Conservation (phyloP, 2,113 vertebrate species). For the Lophotis ruficrista region DNA sequence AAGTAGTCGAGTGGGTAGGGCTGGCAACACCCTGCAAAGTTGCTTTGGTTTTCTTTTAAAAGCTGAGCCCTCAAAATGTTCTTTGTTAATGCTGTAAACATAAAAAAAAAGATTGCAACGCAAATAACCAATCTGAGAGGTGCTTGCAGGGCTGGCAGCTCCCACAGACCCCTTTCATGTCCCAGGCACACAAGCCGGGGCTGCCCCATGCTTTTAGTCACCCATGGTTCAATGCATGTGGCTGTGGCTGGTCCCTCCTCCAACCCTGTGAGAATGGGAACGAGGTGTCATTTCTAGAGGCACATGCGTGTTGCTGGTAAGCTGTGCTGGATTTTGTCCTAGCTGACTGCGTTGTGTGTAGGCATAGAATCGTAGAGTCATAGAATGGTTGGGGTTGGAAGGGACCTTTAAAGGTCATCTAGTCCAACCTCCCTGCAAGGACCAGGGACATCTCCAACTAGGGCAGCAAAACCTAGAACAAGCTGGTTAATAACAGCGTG, state of each 20-base stretch:
- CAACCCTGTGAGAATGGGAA: background rate
- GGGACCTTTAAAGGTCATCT: too few species aligned
- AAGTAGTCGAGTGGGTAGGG: slow-evolving; percentile 33
- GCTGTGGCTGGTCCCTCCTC: background rate
- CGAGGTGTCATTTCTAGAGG: background rate
- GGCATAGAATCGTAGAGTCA: too few species aligned
- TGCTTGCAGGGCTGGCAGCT: background rate
- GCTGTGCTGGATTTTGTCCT: slow-evolving; percentile 11
- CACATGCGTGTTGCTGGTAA: background rate
- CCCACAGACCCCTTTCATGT: background rate
- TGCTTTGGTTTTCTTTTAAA: background rate
- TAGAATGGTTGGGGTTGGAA: too few species aligned
- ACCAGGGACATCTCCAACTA: too few species aligned
- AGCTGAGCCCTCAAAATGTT: background rate
- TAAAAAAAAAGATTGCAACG: background rate
- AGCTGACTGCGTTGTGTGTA: background rate
- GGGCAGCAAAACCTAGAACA: background rate
- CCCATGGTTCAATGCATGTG: accelerated
- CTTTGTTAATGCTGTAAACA: background rate
- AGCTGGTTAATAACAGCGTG: slow-evolving; percentile 22
- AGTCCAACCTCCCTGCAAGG: too few species aligned
- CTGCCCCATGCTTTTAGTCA: background rate
- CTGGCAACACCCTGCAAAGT: slow-evolving; percentile 8
- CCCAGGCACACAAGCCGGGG: background rate
- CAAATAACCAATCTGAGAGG: background rate